Evolutionary conservation across 1,140 invertebrate genomes (phyloP), one percentile per base, ranked within the genome.

Genomic region (Berghia stephanieae): DNA sequence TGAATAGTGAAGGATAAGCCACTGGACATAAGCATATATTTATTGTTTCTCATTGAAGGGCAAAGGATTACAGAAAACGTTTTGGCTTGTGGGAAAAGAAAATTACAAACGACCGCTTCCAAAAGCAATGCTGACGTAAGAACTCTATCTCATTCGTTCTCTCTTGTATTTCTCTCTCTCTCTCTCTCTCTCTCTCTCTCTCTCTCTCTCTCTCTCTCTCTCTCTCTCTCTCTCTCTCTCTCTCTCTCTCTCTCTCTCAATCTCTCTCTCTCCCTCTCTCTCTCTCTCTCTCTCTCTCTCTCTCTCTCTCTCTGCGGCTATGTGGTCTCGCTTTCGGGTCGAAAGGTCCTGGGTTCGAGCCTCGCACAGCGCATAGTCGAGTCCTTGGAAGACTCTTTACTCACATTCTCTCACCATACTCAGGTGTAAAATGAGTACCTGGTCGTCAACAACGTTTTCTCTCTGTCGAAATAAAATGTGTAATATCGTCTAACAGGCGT

Each of bases 41-140:
- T 42, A 42, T 44, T 67, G 3, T 68, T 67, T n/a, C n/a, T 43
- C 52, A 55, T 72, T 78, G 31, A 71, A 86, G 85, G 85, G 85
- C 31, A 86, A 86, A 78, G 85, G 85, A 2, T 43, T 82, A 34
- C 81, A 83, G 63, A 82, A 84, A 69, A 86, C 84, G 0, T 87
- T 80, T 67, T 87, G 83, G 83, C 60, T 87, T 66, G 79, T 84
- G 13, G 84, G 86, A 5, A 87, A 84, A 71, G 78, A 81, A 38
- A 82, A 82, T 13, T 86, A 84, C 63, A 70, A 57, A 4, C 81
- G 78, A 67, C 75, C 80, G 1, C 49, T 87, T 13, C 86, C 86
- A 16, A 60, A 83, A n/a, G 73, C 79, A n/a, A 79, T 83, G 42
- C 38, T 77, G 16, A 76, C 67, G 84, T 85, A 49, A 71, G 74